A percentile compares a stretch with the other conserved stretches of the same genome.
phyloP scores from a whole-genome alignment of 2,797 vertebrate species.

The Glossophaga mutica region DNA sequence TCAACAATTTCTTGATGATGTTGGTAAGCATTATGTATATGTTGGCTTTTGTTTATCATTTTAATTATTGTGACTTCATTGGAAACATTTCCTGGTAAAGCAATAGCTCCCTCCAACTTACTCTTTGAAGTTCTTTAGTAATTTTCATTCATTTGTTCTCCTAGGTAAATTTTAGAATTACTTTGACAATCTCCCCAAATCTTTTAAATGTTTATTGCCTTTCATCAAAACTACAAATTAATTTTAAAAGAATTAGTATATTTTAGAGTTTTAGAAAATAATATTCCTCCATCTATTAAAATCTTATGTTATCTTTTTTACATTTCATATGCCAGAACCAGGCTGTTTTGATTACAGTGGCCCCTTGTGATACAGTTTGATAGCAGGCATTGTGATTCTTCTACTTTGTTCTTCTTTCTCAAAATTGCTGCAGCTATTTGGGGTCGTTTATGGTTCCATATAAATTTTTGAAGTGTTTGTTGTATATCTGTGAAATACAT shows the following conservation, averaged over 20 bases:
- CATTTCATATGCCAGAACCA: background rate
- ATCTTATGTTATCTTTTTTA: background rate
- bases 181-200: background rate
- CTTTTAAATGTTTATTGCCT: background rate
- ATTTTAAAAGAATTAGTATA: background rate
- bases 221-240: background rate
- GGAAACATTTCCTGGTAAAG: background rate
- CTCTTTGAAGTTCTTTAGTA: background rate
- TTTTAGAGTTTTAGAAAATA: background rate
- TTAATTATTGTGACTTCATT: background rate
- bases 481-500: too few species aligned
- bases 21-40: background rate
- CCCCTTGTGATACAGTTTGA: too few species aligned
- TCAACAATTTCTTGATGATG: background rate
- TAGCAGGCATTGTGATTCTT: too few species aligned
- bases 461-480: too few species aligned
- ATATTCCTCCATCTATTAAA: background rate
- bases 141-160: background rate
- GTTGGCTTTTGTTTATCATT: background rate
- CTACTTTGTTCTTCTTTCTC: too few species aligned
- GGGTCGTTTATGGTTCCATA: too few species aligned
- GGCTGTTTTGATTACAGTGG: too few species aligned
- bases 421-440: too few species aligned
- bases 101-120: background rate
- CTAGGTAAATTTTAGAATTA: background rate